These are phyloP conservation scores for Choloepus hoffmanni DNA, from an alignment of 2,113 vertebrate species.

Conservation along the genomic window DNA sequence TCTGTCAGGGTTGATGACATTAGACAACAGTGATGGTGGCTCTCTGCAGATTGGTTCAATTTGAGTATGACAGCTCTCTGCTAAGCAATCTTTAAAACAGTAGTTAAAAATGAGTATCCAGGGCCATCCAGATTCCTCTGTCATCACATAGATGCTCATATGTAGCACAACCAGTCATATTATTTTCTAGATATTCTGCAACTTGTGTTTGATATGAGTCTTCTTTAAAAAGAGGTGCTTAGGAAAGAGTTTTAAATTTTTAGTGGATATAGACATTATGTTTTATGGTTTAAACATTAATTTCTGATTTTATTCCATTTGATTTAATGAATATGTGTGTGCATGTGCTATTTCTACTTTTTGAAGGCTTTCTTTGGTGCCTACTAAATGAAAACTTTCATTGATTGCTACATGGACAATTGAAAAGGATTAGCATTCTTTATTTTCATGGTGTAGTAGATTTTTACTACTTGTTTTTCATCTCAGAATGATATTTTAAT, in stretches of 20 bases:
- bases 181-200: neutral
- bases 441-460: neutral
- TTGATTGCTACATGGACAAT: neutral
- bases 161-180: neutral
- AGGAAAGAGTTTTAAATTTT: neutral
- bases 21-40: neutral
- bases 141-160: neutral
- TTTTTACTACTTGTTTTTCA: neutral
- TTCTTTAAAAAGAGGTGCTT: neutral
- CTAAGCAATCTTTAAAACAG: neutral
- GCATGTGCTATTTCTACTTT: neutral
- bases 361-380: neutral
- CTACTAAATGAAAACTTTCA: neutral
- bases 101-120: neutral
- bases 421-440: neutral
- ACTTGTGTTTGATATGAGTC: neutral
- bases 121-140: neutral
- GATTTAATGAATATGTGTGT: neutral
- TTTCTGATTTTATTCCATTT: neutral
- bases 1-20: neutral
- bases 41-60: neutral
- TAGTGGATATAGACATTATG: neutral
- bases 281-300: neutral
- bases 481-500: neutral
- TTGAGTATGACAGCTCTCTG: neutral